phyloP scores from a whole-genome alignment of 30 jellyfish, hydroid and myxozoan species.

The Chironex yamaguchii region DNA sequence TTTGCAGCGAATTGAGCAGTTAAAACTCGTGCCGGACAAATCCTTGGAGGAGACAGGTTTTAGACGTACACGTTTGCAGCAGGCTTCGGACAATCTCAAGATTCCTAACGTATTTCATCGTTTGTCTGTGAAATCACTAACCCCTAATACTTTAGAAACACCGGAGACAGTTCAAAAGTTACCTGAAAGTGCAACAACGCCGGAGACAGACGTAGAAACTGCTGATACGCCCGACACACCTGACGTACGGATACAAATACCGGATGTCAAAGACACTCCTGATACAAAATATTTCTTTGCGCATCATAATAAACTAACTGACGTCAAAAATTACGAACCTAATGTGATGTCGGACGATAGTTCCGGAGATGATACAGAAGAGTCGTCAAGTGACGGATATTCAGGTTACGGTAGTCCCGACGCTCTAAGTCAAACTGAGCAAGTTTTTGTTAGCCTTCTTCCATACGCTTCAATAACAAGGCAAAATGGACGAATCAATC shows the following conservation, averaged over 20 bases:
- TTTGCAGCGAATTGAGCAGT: too few species aligned
- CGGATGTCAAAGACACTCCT: background rate
- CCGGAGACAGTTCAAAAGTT: background rate
- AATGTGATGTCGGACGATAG: background rate
- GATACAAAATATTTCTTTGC: too few species aligned
- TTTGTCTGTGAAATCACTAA: too few species aligned
- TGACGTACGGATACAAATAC: background rate
- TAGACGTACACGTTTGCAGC: too few species aligned
- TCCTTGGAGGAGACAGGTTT: too few species aligned
- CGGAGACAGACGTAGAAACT: background rate
- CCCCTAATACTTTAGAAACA: background rate
- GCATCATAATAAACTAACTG: too few species aligned
- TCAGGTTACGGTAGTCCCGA: background rate
- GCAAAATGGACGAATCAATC: background rate
- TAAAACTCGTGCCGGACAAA: too few species aligned
- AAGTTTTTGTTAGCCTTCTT: background rate
- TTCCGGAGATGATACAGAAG: background rate
- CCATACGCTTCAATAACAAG: background rate
- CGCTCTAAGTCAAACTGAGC: background rate
- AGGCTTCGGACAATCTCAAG: too few species aligned
- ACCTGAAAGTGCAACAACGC: background rate
- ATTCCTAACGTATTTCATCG: too few species aligned
- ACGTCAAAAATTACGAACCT: background rate
- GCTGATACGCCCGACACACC: background rate
- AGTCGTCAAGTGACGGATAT: background rate